Percentiles rank a stretch among this genome's conserved stretches.
Evolutionary conservation across 1,140 invertebrate genomes (phyloP).

Genomic region (Brachystomella parvula): DNA sequence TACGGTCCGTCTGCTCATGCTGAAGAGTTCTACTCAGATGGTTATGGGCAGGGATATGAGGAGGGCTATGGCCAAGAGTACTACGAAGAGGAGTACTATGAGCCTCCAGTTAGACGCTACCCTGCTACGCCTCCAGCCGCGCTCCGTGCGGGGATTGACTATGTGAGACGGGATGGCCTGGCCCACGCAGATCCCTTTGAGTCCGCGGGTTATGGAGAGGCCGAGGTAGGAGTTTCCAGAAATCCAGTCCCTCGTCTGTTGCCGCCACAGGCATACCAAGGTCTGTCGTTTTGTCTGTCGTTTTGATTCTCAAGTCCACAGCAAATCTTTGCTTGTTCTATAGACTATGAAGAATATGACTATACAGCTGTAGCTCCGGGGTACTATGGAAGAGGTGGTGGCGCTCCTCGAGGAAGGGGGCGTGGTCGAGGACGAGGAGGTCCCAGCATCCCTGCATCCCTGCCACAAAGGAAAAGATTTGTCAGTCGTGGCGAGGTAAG

Average conservation of each 20-base stretch:
- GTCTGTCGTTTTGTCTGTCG: no score
- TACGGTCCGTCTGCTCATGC: background rate
- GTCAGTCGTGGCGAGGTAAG: background rate
- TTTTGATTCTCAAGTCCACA: no score
- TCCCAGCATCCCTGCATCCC: no score
- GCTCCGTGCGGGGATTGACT: background rate
- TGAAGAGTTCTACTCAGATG: background rate
- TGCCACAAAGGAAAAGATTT: background rate
- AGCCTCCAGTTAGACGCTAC: background rate
- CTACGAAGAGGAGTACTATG: constrained; percentile 7
- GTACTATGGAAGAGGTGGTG: no score
- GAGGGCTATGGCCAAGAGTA: constrained; percentile 14
- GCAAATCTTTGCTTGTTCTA: no score
- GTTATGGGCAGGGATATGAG: constrained; percentile 8
- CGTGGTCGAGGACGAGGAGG: no score
- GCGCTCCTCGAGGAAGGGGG: background rate
- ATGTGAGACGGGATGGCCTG: background rate
- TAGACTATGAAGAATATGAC: no score
- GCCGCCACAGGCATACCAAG: background rate
- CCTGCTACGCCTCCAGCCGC: background rate
- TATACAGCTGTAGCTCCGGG: no score
- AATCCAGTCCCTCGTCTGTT: no score
- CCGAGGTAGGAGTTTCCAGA: no score
- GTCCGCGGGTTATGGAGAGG: background rate
- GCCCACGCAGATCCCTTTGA: background rate